Conservation (phyloP, 2,797 vertebrate genomes). For the Amphiprion clarkii region DNA sequence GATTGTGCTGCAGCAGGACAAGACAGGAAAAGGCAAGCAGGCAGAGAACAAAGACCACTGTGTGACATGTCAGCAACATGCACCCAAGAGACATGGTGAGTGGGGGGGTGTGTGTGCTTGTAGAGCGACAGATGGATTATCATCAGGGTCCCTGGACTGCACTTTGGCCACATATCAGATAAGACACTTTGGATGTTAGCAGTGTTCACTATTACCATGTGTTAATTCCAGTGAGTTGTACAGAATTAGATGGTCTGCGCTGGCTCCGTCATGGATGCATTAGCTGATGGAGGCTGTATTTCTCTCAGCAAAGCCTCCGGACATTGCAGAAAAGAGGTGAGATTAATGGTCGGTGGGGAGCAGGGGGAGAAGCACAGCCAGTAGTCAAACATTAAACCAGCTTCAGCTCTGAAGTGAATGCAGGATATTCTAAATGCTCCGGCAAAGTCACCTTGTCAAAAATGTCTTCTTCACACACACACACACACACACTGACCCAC, state of each 20-base stretch:
- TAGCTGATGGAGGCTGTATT: neutral
- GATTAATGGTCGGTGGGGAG: neutral
- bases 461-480: conserved; percentile 16
- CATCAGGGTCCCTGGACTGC: conserved; percentile 57
- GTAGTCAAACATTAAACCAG: conserved; percentile 52
- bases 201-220: neutral
- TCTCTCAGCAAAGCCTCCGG: conserved; percentile 13
- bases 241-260: conserved; percentile 11
- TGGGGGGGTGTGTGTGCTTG: conserved; percentile 26
- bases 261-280: neutral
- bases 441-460: conserved; percentile 59
- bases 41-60: conserved; percentile 73
- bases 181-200: neutral
- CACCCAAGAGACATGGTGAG: conserved; percentile 76
- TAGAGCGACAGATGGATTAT: conserved; percentile 10
- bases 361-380: neutral
- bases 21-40: conserved; percentile 61
- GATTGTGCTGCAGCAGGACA: conserved; percentile 52
- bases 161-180: conserved; percentile 9
- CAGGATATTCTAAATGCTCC: conserved; percentile 1
- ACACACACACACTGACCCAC: conserved; percentile 16
- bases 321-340: conserved; percentile 24
- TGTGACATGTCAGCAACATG: conserved; percentile 66
- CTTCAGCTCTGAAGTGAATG: conserved; percentile 6
- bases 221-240: neutral